These are phyloP conservation scores for Chlamydotis undulata DNA, from an alignment of 2,113 vertebrate genomes.

Conservation along the genomic window DNA sequence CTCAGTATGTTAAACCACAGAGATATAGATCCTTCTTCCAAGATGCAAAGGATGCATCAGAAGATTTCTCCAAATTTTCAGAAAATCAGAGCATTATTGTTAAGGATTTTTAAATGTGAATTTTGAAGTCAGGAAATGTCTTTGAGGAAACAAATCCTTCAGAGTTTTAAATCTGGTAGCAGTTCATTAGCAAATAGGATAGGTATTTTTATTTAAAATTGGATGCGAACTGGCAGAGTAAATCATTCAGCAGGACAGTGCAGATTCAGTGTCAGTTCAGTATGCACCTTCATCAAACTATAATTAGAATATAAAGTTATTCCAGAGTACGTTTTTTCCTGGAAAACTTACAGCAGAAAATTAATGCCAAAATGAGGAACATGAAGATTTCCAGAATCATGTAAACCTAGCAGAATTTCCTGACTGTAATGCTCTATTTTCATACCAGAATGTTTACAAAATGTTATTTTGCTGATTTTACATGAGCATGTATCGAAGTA, in stretches of 20 bases:
- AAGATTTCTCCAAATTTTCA: not conserved
- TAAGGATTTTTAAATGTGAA: not conserved
- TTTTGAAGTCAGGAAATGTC: not conserved
- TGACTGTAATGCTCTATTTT: not conserved
- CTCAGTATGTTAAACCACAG: not conserved
- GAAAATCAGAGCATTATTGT: not conserved
- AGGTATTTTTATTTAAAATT: not conserved
- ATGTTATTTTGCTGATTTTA: constrained; percentile 2
- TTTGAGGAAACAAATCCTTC: not conserved
- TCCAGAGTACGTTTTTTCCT: not conserved
- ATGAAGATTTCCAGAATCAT: not conserved
- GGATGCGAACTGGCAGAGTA: not conserved
- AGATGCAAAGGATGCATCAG: not conserved
- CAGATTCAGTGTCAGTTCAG: not conserved
- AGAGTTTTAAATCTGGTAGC: not conserved
- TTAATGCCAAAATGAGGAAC: not conserved
- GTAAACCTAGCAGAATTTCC: not conserved
- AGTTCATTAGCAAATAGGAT: not conserved
- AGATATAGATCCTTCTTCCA: not conserved
- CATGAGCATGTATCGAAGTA: not conserved
- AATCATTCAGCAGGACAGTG: not conserved
- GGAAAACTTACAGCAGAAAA: not conserved
- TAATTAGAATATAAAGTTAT: not conserved
- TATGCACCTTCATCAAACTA: not conserved
- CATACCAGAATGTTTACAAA: not conserved